A percentile compares a stretch with the other conserved stretches of the same genome.
Conservation (phyloP, 2,797 vertebrate genomes). For the Luscinia megarhynchos region DNA sequence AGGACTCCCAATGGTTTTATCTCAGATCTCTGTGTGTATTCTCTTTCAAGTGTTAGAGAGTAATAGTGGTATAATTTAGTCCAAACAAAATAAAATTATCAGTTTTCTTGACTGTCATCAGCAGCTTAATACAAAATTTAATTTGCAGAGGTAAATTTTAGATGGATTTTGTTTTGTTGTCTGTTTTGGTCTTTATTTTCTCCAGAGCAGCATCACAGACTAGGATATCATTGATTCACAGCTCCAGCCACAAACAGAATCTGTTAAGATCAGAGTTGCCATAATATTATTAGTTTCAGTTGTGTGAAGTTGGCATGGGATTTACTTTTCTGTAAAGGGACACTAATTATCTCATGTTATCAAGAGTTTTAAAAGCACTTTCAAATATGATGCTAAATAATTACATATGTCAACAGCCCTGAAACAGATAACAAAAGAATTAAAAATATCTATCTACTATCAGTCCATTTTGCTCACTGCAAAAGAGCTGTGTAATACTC, state of each 20-base stretch:
- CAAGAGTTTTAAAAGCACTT: slow-evolving; percentile 2
- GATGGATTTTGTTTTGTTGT: not conserved
- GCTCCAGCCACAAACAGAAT: not conserved
- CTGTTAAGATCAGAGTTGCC: slow-evolving; percentile 13
- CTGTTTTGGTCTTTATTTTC: not conserved
- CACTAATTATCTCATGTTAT: slow-evolving; percentile 3
- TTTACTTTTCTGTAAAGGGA: slow-evolving; percentile 3
- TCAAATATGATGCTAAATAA: slow-evolving; percentile 9
- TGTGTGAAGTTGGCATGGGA: not conserved
- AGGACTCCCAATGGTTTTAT: not conserved
- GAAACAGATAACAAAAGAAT: slow-evolving; percentile 3
- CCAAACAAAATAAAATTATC: not conserved
- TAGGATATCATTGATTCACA: not conserved
- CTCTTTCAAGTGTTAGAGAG: not conserved
- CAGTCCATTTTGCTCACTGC: not conserved
- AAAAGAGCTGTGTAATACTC: not conserved
- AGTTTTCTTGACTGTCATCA: not conserved
- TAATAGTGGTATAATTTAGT: not conserved
- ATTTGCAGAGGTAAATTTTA: not conserved
- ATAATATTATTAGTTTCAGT: slow-evolving; percentile 2
- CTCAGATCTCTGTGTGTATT: not conserved
- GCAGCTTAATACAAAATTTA: not conserved
- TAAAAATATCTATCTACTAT: not conserved
- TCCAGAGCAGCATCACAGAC: not conserved
- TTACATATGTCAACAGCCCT: not conserved